Percentiles rank a stretch among this genome's conserved stretches.
Evolutionary conservation across 2,888 invertebrate species (phyloP).

Genomic region (Yponomeuta cagnagella): DNA sequence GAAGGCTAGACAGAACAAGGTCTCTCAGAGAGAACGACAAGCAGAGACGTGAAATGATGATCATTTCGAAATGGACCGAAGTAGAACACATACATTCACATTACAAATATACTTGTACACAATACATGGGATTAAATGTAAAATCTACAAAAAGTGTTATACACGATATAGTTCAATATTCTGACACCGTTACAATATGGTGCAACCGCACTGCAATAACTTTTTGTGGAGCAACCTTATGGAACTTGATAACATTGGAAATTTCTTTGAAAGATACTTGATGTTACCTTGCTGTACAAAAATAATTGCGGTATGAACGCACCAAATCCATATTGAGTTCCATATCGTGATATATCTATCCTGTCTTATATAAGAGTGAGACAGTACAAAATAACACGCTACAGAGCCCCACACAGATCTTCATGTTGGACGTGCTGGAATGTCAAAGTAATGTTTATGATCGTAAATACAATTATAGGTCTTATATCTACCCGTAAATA

Average conservation of each 20-base stretch:
- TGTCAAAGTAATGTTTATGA: slow-evolving; percentile 39
- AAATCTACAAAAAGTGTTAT: slow-evolving; percentile 70
- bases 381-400: too few species aligned
- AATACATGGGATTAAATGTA: slow-evolving; percentile 71
- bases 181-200: slow-evolving; percentile 15
- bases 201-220: too few species aligned
- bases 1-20: not conserved
- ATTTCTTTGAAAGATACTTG: too few species aligned
- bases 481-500: slow-evolving; percentile 58
- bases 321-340: too few species aligned
- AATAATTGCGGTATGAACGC: too few species aligned
- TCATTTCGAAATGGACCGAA: slow-evolving; percentile 2
- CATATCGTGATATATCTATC: too few species aligned
- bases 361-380: too few species aligned
- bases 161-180: slow-evolving; percentile 54
- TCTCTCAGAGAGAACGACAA: not conserved
- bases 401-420: too few species aligned
- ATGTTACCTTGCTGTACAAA: too few species aligned
- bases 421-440: too few species aligned
- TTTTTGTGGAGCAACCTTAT: too few species aligned
- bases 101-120: slow-evolving; percentile 55
- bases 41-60: not conserved
- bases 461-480: slow-evolving; percentile 51
- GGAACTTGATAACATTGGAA: too few species aligned
- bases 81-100: slow-evolving; percentile 49